Evolutionary conservation across 2,797 vertebrate species (phyloP).

Genomic region (Gastrophryne carolinensis): DNA sequence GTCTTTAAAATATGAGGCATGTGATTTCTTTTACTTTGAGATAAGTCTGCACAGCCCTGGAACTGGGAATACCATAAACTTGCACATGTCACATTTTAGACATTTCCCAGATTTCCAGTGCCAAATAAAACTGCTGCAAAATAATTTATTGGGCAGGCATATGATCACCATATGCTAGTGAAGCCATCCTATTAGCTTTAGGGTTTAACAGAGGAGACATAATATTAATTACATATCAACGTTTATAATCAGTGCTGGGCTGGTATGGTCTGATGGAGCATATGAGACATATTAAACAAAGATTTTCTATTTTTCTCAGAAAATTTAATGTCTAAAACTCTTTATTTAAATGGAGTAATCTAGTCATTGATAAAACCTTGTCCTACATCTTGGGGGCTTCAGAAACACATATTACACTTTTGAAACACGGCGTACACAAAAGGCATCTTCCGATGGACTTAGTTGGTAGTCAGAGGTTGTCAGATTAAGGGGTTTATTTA

Average conservation of each 20-base stretch:
- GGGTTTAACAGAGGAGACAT: slow-evolving; percentile 1
- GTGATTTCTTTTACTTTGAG: not conserved
- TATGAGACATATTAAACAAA: slow-evolving; percentile 3
- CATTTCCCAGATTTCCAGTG: not conserved
- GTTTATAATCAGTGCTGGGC: slow-evolving; percentile 22
- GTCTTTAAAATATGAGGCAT: not conserved
- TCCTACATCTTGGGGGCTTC: too few species aligned
- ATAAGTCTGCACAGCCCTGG: not conserved
- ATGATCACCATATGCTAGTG: slow-evolving; percentile 33
- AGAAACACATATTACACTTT: too few species aligned
- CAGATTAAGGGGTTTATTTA: too few species aligned
- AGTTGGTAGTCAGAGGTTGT: too few species aligned
- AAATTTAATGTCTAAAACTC: too few species aligned
- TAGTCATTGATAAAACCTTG: too few species aligned
- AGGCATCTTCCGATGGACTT: too few species aligned
- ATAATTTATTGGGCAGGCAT: slow-evolving; percentile 15
- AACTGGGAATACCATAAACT: not conserved
- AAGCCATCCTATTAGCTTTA: slow-evolving; percentile 16
- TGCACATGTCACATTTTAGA: slow-evolving; percentile 6
- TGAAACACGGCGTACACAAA: too few species aligned
- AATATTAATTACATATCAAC: slow-evolving; percentile 34
- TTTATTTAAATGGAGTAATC: too few species aligned
- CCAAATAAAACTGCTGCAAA: slow-evolving; percentile 29
- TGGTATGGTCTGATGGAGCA: slow-evolving; percentile 8
- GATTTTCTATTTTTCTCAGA: too few species aligned